Evolutionary conservation across 2,888 invertebrate genomes (phyloP), one percentile per base, ranked within the genome.

Genomic region (Lamellibrachia columna): DNA sequence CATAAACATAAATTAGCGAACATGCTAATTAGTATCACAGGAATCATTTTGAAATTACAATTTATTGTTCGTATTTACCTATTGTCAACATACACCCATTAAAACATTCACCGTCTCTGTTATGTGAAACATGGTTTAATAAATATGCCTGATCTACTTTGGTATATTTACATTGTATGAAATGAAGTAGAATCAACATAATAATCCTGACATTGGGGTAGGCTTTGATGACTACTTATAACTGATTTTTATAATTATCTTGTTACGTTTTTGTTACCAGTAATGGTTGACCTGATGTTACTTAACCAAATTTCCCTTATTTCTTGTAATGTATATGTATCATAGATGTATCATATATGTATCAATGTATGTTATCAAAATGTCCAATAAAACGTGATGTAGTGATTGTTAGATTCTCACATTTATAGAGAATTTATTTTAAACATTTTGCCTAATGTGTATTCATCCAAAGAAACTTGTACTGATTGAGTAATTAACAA

Each of bases 401-500:
- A 75, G 22, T 11, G 11, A 75, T 6, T 75, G 22, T 6, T 75
- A 22, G 15, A 75, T 75, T 75, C 75, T 75, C 4, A 22, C 11
- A 11, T 11, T 75, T 75, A 75, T 75, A 75, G 22, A 75, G 2
- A 22, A 75, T 75, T 22, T 75, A 75, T 75, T 75, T 15, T 75
- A 15, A 75, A 75, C 22, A 22, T 22, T 75, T 75, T 75, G 15
- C 75, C 22, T 15, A 22, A 22, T 15, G 15, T 22, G 22, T 75
- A 75, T 75, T 75, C 75, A 75, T 75, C 15, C 75, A 75, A 75
- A 75, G 75, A 75, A 75, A 75, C 75, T 75, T 15, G 75, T n/a
- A 75, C 75, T 75, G 75, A 75, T 22, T n/a, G 6, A 75, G 15
- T 22, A 75, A 40, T 40, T 40, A 40, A 40, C 40, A 40, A 40